Conservation (phyloP, 2,888 invertebrate species). For the Lissonota sp. region DNA sequence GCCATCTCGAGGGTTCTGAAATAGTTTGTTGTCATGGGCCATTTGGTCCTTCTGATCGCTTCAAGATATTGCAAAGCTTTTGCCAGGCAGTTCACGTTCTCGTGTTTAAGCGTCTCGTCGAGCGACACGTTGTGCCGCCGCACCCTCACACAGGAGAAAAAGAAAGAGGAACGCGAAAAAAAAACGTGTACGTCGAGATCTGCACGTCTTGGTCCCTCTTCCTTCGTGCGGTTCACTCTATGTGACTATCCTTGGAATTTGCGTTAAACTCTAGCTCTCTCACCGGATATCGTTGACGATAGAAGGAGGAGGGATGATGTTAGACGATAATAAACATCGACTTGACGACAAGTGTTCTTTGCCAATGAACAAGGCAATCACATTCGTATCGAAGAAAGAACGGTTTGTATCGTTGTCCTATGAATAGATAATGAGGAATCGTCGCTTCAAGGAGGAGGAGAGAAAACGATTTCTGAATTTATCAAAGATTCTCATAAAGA, state of each 20-base stretch:
- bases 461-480: no score
- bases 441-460: no score
- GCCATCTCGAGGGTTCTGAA: not conserved
- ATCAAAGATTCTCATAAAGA: no score
- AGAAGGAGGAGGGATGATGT: not conserved
- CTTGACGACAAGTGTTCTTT: no score
- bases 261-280: slow-evolving; percentile 13
- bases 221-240: not conserved
- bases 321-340: not conserved
- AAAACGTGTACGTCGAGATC: slow-evolving; percentile 12
- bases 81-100: slow-evolving; percentile 55
- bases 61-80: slow-evolving; percentile 9
- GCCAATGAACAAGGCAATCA: no score
- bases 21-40: not conserved
- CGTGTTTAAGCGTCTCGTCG: slow-evolving; percentile 36
- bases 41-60: not conserved
- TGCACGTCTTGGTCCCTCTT: not conserved
- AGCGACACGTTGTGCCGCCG: slow-evolving; percentile 51
- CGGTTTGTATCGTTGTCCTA: no score
- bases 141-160: slow-evolving; percentile 37
- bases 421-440: no score
- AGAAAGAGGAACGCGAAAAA: not conserved
- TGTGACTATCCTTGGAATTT: slow-evolving; percentile 16
- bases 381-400: no score
- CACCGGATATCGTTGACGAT: slow-evolving; percentile 50